Evolutionary conservation across 2,113 vertebrate species (phyloP), one percentile per base, ranked within the genome.

Genomic region (Pollachius pollachius): DNA sequence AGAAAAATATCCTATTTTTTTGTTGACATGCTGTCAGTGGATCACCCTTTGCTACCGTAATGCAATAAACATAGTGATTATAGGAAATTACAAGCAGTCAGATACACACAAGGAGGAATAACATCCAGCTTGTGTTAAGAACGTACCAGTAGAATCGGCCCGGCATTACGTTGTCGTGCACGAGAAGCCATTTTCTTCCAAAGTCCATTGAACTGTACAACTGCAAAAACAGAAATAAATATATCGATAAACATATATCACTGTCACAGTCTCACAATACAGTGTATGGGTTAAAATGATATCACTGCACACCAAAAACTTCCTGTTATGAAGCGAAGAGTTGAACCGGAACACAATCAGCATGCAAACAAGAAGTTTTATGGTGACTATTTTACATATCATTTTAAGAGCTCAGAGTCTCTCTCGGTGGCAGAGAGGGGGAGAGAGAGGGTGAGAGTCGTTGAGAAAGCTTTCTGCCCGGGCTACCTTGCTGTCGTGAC

Each of bases 81-180:
- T 79, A 73, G 41, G 74, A 83, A 81, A 85, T 81, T 65, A 30
- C 23, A 77, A 80, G 77, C 76, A 80, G 80, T 85, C 9, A 48
- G 2, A 48, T 11, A 12, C 75, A 70, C 37, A 57, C 54, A 41
- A 15, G 23, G 52, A 63, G 8, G 73, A 52, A 73, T 69, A 65
- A 70, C 59, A 57, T 70, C 8, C 3, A 13, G 41, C 41, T 9
- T 48, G 41, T 48, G 8, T 23, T 17, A 13, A 73, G 73, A 64
- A 74, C 94, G 86, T 94, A 99, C 97, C 97, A 99, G 88, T 97
- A 99, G 92, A 99, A 99, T 68, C 97, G 91, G 80, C 96, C 97
- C 54, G 95, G 96, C 69, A 95, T 98, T 84, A 99, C 94, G 37
- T 91, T 89, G 72, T 97, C 96, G 0, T 97, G 95, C 88, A 99